phyloP scores from a whole-genome alignment of 2,797 vertebrate species.

The Lepilemur septentrionalis region DNA sequence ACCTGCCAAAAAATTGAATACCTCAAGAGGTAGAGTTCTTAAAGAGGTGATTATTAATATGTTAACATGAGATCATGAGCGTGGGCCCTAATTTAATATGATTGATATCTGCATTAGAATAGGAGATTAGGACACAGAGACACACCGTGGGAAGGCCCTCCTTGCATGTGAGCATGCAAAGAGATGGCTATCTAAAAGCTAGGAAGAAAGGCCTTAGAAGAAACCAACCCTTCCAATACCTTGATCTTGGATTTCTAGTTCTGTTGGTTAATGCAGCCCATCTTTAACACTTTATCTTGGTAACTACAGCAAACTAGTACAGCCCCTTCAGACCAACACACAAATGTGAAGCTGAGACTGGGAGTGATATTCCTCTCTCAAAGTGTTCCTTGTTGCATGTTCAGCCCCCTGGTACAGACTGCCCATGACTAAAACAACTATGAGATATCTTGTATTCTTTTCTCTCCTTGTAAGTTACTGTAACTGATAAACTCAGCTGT shows the following conservation, averaged over 20 bases:
- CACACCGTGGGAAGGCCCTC: not conserved
- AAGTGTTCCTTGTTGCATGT: not conserved
- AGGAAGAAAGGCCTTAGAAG: not conserved
- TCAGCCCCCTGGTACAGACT: not conserved
- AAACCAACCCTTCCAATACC: not conserved
- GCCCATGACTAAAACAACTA: not conserved
- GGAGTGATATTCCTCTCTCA: no score
- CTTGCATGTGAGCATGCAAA: not conserved
- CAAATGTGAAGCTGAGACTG: not conserved
- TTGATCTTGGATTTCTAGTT: not conserved
- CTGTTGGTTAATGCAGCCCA: not conserved
- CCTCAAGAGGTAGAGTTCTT: not conserved
- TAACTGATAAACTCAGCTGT: not conserved
- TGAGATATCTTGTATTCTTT: not conserved
- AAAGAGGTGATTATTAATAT: not conserved
- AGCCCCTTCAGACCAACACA: not conserved
- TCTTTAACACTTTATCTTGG: not conserved
- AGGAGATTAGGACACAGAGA: not conserved
- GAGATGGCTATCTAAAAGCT: not conserved
- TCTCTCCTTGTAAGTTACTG: not conserved
- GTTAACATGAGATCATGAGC: not conserved
- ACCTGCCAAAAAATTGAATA: no score
- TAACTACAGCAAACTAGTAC: not conserved
- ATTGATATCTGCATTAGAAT: not conserved
- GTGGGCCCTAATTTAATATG: not conserved